A percentile compares a stretch with the other conserved stretches of the same genome.
Evolutionary conservation across 2,797 vertebrate species (phyloP).

Genomic region (Syncerus caffer): DNA sequence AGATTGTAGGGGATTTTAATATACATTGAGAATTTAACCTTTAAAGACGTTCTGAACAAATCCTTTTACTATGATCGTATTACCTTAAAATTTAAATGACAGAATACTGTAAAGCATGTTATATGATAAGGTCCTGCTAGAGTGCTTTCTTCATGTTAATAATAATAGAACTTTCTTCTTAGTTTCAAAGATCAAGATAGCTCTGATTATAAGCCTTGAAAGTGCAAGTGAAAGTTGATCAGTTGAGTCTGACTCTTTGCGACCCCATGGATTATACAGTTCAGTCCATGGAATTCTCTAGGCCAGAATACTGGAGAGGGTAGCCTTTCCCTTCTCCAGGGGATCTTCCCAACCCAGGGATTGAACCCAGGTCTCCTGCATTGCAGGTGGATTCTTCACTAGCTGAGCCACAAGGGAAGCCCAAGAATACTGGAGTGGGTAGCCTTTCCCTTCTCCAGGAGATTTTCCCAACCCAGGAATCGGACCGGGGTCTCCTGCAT

Average conservation of each 20-base stretch:
- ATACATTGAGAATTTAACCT: background rate
- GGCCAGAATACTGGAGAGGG: background rate
- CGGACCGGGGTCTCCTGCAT: background rate
- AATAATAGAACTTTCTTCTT: conserved; percentile 7
- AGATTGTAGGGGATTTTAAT: background rate
- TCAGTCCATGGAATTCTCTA: background rate
- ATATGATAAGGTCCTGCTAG: background rate
- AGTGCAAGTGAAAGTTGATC: background rate
- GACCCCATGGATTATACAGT: background rate
- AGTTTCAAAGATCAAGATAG: background rate
- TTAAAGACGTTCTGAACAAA: background rate
- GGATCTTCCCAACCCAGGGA: background rate
- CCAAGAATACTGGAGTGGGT: background rate
- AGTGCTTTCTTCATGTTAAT: background rate
- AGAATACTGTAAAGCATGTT: background rate
- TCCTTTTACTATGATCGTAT: background rate
- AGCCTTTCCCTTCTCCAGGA: background rate
- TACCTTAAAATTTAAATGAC: conserved; percentile 36
- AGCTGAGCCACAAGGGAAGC: background rate
- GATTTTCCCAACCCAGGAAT: background rate
- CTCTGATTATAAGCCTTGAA: background rate
- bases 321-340: background rate
- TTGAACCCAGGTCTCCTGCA: background rate
- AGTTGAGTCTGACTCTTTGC: background rate
- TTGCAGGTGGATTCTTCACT: background rate